Percentiles rank a stretch among this genome's conserved stretches.
Evolutionary conservation across 2,888 invertebrate species (phyloP).

Genomic region (Cylloceria caligata): DNA sequence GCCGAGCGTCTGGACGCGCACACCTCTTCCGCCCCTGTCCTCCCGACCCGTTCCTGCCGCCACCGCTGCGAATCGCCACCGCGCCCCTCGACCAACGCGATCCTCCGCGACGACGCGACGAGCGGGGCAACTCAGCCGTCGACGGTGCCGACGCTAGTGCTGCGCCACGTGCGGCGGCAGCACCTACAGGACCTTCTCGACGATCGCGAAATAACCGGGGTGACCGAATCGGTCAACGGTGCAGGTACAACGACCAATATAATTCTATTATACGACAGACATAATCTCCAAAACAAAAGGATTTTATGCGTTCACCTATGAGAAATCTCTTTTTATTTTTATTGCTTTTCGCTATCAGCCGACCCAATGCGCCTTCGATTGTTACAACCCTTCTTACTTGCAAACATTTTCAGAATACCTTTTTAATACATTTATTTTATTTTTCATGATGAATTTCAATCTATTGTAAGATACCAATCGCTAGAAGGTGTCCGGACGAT

Average conservation of each 20-base stretch:
- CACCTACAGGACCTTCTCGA: constrained; percentile 76
- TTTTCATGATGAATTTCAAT: too few relatives aligned
- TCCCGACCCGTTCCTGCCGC: constrained; percentile 63
- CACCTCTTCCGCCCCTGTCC: constrained; percentile 52
- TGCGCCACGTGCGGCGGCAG: constrained; percentile 78
- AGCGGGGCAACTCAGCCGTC: constrained; percentile 49
- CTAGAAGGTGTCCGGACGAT: too few relatives aligned
- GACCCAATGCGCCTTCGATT: too few relatives aligned
- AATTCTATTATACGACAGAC: not conserved
- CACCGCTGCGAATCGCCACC: constrained; percentile 29
- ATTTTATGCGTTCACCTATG: not conserved
- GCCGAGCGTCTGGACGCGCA: constrained; percentile 75
- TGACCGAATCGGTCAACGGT: constrained; percentile 51
- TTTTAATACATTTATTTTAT: too few relatives aligned
- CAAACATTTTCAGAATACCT: too few relatives aligned
- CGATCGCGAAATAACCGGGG: constrained; percentile 66
- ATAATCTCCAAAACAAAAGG: not conserved
- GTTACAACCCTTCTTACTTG: too few relatives aligned
- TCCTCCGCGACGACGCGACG: constrained; percentile 38
- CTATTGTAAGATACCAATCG: too few relatives aligned
- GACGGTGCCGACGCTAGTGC: constrained; percentile 44
- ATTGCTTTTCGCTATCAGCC: too few relatives aligned
- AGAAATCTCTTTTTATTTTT: not conserved
- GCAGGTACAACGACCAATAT: not conserved
- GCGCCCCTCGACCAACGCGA: constrained; percentile 45